Conservation (phyloP, 2,888 invertebrate species). For the Diarsia mendica region DNA sequence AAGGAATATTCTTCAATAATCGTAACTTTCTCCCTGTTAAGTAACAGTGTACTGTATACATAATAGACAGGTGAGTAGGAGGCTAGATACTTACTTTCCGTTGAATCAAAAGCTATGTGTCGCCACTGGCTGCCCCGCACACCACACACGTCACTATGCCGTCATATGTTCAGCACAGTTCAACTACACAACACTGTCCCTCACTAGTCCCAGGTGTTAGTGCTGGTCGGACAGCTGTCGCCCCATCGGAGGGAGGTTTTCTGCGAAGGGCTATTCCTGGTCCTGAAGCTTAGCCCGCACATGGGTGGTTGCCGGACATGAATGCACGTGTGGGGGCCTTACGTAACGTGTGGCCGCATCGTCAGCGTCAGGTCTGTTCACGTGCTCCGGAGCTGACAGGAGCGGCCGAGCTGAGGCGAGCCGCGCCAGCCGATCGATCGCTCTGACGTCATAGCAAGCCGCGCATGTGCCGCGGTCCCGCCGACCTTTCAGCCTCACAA, state of each 20-base stretch:
- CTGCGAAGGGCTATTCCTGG: conserved; percentile 98
- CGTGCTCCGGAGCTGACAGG: conserved; percentile 78
- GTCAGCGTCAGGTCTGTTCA: conserved; percentile 66
- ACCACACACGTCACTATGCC: conserved; percentile 48
- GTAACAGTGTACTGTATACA: conserved; percentile 19
- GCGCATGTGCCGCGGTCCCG: conserved; percentile 74
- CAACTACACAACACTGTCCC: conserved; percentile 56
- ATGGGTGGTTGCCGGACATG: conserved; percentile 90
- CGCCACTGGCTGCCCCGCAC: conserved; percentile 17
- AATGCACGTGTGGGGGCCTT: conserved; percentile 81
- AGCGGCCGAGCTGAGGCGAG: conserved; percentile 67
- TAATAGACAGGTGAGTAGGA: neutral
- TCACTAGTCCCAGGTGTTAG: conserved; percentile 58
- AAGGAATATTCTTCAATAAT: neutral
- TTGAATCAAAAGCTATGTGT: conserved; percentile 16
- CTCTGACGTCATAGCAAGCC: conserved; percentile 84
- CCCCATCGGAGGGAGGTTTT: conserved; percentile 99
- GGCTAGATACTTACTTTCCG: conserved; percentile 36
- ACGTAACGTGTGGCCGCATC: conserved; percentile 77
- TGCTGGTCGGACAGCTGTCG: conserved; percentile 93
- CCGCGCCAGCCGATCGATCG: conserved; percentile 80
- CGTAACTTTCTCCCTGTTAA: neutral
- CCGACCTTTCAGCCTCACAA: conserved; percentile 56
- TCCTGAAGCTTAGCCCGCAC: conserved; percentile 98
- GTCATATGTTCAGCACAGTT: conserved; percentile 62